Conservation (phyloP, 2,888 invertebrate genomes). For the Pinctada fucata region DNA sequence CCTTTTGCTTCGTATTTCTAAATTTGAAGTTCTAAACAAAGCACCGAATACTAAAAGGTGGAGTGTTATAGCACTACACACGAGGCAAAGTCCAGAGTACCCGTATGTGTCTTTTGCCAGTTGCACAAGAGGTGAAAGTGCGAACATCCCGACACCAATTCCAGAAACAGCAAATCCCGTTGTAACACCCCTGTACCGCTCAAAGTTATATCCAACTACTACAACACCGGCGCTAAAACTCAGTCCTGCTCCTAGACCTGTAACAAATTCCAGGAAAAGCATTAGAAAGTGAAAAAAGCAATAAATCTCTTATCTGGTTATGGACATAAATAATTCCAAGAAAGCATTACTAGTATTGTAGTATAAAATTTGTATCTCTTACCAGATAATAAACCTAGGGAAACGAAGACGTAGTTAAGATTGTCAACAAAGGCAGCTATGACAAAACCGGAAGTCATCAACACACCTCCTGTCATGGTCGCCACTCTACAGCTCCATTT, state of each 20-base stretch:
- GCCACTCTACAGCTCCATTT: too few species aligned
- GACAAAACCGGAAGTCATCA: too few species aligned
- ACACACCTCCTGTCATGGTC: too few species aligned
- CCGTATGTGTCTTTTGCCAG: background rate
- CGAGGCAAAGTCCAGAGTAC: background rate
- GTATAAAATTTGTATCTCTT: too few species aligned
- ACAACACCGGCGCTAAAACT: background rate
- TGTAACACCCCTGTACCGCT: background rate
- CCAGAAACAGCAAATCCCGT: background rate
- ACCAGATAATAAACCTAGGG: too few species aligned
- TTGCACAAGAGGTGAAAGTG: background rate
- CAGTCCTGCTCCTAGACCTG: constrained; percentile 4
- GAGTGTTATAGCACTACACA: background rate
- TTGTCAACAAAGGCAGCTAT: too few species aligned
- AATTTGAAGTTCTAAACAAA: background rate
- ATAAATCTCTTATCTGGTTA: too few species aligned
- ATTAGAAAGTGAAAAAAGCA: too few species aligned
- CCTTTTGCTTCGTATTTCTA: background rate
- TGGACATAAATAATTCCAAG: too few species aligned
- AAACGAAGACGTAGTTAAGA: too few species aligned
- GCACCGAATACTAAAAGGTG: background rate
- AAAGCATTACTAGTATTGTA: too few species aligned
- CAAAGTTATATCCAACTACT: background rate
- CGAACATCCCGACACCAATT: background rate
- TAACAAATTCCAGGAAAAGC: too few species aligned